phyloP scores from a whole-genome alignment of 92 coral and sea anemone species.

The Zoanthus solanderi region DNA sequence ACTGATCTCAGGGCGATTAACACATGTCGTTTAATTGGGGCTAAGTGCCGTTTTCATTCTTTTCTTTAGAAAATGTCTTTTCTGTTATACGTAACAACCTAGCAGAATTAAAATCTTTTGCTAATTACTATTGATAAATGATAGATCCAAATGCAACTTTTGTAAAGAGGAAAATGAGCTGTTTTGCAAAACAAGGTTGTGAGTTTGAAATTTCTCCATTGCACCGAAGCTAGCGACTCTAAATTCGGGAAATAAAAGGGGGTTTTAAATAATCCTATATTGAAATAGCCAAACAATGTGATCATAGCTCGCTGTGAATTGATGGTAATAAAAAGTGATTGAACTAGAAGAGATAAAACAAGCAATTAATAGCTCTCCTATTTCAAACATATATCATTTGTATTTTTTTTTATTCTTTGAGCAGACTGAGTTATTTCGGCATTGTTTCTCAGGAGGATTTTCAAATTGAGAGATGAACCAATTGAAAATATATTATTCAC shows the following conservation, averaged over 20 bases:
- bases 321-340: slow-evolving; percentile 50
- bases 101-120: slow-evolving; percentile 37
- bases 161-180: slow-evolving; percentile 29
- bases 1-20: slow-evolving; percentile 68
- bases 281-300: slow-evolving; percentile 70
- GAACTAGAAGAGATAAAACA: slow-evolving; percentile 31
- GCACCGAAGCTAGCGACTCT: slow-evolving; percentile 23
- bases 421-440: not conserved
- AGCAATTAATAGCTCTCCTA: slow-evolving; percentile 52
- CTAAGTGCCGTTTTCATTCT: slow-evolving; percentile 77
- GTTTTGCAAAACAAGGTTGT: slow-evolving; percentile 2
- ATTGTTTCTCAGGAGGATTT: not conserved
- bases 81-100: slow-evolving; percentile 48
- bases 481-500: not conserved
- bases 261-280: slow-evolving; percentile 60
- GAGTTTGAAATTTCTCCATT: not conserved
- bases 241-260: slow-evolving; percentile 6
- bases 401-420: slow-evolving; percentile 2
- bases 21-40: slow-evolving; percentile 91
- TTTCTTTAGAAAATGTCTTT: slow-evolving; percentile 32
- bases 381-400: not conserved
- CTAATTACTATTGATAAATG: slow-evolving; percentile 38
- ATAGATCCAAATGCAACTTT: slow-evolving; percentile 25
- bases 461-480: not conserved
- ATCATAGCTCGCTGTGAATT: slow-evolving; percentile 50